Conservation (phyloP, 2,888 invertebrate genomes). For the Trichogramma evanescens region DNA sequence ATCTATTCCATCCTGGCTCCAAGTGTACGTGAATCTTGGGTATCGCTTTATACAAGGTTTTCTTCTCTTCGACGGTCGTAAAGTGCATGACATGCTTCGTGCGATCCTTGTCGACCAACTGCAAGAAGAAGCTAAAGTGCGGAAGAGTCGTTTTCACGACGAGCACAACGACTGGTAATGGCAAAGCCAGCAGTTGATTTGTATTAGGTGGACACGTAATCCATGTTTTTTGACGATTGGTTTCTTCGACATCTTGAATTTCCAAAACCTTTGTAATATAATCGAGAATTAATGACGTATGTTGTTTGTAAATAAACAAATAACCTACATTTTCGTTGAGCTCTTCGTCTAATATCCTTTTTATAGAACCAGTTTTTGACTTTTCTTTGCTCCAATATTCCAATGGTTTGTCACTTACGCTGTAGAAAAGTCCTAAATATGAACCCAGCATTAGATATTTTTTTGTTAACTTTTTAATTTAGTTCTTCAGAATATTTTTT, state of each 20-base stretch:
- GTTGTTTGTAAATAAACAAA: background rate
- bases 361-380: constrained; percentile 28
- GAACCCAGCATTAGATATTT: constrained; percentile 51
- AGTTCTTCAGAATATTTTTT: background rate
- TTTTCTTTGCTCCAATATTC: constrained; percentile 77
- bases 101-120: constrained; percentile 53
- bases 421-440: constrained; percentile 74
- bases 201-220: constrained; percentile 89
- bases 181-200: constrained; percentile 82
- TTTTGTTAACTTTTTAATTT: constrained; percentile 18
- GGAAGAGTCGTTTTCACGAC: constrained; percentile 91
- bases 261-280: constrained; percentile 66
- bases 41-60: constrained; percentile 13
- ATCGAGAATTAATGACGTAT: background rate
- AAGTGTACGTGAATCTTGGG: constrained; percentile 58
- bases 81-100: constrained; percentile 13
- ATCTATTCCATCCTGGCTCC: constrained; percentile 91
- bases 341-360: constrained; percentile 29
- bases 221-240: constrained; percentile 87
- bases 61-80: constrained; percentile 31
- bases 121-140: constrained; percentile 92
- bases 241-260: constrained; percentile 81
- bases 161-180: constrained; percentile 87
- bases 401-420: constrained; percentile 75
- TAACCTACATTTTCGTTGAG: constrained; percentile 32